phyloP scores from a whole-genome alignment of 2,888 invertebrate genomes.

The Sisyra terminalis region DNA sequence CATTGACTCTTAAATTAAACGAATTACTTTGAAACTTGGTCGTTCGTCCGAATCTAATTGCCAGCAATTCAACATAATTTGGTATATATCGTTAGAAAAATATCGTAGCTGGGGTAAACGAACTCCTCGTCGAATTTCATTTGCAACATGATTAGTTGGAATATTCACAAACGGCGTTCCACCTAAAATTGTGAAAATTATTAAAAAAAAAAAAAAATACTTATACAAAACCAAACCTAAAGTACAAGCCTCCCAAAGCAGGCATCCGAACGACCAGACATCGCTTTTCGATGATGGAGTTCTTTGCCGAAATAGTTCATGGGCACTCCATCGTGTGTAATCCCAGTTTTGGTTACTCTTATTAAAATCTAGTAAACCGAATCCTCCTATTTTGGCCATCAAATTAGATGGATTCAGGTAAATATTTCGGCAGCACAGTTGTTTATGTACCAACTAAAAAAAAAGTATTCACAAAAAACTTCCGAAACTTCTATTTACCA shows the following conservation, averaged over 20 bases:
- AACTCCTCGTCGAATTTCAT: slow-evolving; percentile 49
- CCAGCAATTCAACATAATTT: slow-evolving; percentile 72
- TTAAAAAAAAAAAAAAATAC: no score
- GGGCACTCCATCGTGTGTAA: slow-evolving; percentile 62
- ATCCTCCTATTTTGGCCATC: slow-evolving; percentile 52
- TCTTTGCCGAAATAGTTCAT: slow-evolving; percentile 56
- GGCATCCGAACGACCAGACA: slow-evolving; percentile 68
- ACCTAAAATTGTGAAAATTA: slow-evolving; percentile 23
- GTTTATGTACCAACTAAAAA: slow-evolving; percentile 47
- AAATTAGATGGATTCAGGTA: slow-evolving; percentile 43
- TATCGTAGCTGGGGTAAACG: slow-evolving; percentile 58
- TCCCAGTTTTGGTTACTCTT: slow-evolving; percentile 49
- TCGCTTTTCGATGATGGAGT: slow-evolving; percentile 56
- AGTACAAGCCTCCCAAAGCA: slow-evolving; percentile 69
- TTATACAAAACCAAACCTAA: no score
- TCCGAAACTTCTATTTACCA: background rate
- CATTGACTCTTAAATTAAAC: no score
- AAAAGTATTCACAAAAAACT: slow-evolving; percentile 5
- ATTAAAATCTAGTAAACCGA: slow-evolving; percentile 53
- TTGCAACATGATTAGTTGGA: slow-evolving; percentile 45
- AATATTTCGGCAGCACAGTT: slow-evolving; percentile 55
- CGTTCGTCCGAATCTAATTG: slow-evolving; percentile 66
- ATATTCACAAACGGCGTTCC: slow-evolving; percentile 63
- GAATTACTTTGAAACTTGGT: slow-evolving; percentile 49
- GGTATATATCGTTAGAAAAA: slow-evolving; percentile 63